Evolutionary conservation across 2,113 vertebrate species (phyloP).

Genomic region (Pelmatolapia mariae): DNA sequence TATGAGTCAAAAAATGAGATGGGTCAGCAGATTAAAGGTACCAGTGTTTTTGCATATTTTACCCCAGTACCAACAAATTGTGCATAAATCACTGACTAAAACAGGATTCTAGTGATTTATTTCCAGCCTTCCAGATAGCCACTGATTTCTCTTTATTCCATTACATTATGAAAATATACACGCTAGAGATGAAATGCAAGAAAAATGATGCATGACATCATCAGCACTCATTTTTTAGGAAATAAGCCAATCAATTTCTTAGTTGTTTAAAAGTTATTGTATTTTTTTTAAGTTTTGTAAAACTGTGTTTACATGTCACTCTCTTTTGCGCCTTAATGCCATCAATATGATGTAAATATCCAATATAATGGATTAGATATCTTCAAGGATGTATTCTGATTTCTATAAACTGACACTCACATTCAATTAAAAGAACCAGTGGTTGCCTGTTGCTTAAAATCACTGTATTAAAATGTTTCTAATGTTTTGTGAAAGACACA

Average conservation of each 20-base stretch:
- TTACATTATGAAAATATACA: not conserved
- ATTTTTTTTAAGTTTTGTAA: not conserved
- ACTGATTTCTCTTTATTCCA: not conserved
- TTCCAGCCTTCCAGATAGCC: not conserved
- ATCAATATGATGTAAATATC: not conserved
- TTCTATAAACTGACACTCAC: not conserved
- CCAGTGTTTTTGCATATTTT: conserved; percentile 14
- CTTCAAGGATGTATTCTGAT: not conserved
- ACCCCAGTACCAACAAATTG: not conserved
- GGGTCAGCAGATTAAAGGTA: not conserved
- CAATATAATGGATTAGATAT: not conserved
- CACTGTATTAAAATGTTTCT: not conserved
- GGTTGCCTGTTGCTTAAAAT: not conserved
- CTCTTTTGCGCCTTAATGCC: not conserved
- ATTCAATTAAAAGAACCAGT: not conserved
- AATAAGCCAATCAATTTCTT: not conserved
- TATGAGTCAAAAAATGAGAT: conserved; percentile 12
- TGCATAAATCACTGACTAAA: not conserved
- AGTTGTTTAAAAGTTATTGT: not conserved
- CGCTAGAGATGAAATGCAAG: not conserved
- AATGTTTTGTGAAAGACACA: not conserved
- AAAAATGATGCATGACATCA: not conserved
- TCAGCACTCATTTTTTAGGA: not conserved
- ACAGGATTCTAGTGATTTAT: not conserved
- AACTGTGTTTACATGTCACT: not conserved